Evolutionary conservation across 2,797 vertebrate genomes (phyloP).

Genomic region (Novumbra hubbsi): DNA sequence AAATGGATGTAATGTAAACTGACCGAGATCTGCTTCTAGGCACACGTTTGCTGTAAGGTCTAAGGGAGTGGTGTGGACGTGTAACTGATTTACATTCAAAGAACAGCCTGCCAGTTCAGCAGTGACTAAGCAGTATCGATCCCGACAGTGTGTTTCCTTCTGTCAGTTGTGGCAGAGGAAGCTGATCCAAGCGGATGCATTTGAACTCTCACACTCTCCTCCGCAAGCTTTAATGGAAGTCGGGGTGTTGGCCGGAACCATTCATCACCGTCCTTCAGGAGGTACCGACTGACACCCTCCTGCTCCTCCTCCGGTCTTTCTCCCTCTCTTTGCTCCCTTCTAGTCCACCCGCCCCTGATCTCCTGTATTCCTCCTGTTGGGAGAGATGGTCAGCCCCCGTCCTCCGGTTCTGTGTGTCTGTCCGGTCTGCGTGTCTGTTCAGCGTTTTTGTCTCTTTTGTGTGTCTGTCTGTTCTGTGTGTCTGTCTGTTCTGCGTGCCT

Average conservation of each 20-base stretch:
- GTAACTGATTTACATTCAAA: not conserved
- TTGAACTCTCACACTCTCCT: not conserved
- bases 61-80: not conserved
- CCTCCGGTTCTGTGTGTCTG: not conserved
- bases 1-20: not conserved
- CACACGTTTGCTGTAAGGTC: not conserved
- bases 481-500: conserved; percentile 5
- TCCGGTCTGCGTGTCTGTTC: conserved; percentile 19
- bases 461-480: not conserved
- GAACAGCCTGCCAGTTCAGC: not conserved
- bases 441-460: conserved; percentile 10
- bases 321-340: not conserved
- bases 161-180: not conserved
- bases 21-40: not conserved
- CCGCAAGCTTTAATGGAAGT: too few relatives aligned
- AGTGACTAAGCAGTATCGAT: not conserved
- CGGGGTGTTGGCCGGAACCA: too few relatives aligned
- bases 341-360: not conserved
- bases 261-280: not conserved
- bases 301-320: not conserved
- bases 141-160: not conserved
- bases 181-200: not conserved
- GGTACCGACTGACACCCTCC: not conserved
- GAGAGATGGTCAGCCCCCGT: too few relatives aligned
- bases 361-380: not conserved